Base-by-base conservation (phyloP, 2,888 invertebrate species). In the Eilema griseolum region DNA sequence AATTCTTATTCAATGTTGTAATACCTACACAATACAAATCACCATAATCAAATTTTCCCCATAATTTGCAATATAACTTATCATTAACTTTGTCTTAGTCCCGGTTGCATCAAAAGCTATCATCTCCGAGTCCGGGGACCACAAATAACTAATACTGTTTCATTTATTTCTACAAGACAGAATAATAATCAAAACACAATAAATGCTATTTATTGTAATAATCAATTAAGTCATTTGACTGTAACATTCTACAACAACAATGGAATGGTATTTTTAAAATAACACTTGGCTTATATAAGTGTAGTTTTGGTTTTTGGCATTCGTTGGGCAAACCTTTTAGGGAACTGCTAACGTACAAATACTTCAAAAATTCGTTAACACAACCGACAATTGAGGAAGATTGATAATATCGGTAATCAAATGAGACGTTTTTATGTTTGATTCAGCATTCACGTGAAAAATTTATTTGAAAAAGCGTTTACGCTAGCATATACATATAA, bases 1-100 rank as follows among this genome's bases (percentile, higher is more conserved):
- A 61, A 61, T 62, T 62, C 52, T 16, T 37, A 62, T 24, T 37
- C 37, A 62, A 31, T 24, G 16, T 37, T 4, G 8, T 16, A 0
- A 37, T 61, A 24, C 8, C 12, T 37, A 61, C 20, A 60, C 10
- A 61, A 37, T 23, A 10, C 10, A 5, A 41, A 41, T 41, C 3
- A 62, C 24, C 62, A 59, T 59, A 37, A 62, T 62, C 37, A 23
- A 61, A 33, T 33, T 33, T n/a, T 28, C 7, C 46, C 46, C 46
- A 46, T 46, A 46, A 46, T 46, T 46, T 7, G 8, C 20, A 33
- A 61, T 41, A 33, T 11, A 37, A 37, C 33, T 37, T 1, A 37
- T 37, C 33, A 33, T 33, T 8, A 33, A 7, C 33, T 12, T 37
- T 12, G 1, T 12, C 12, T 12, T 3, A 37, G 33, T 28, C 28